Evolutionary conservation across 2,888 invertebrate genomes (phyloP), one percentile per base, ranked within the genome.

Genomic region (Drosophila mimica): DNA sequence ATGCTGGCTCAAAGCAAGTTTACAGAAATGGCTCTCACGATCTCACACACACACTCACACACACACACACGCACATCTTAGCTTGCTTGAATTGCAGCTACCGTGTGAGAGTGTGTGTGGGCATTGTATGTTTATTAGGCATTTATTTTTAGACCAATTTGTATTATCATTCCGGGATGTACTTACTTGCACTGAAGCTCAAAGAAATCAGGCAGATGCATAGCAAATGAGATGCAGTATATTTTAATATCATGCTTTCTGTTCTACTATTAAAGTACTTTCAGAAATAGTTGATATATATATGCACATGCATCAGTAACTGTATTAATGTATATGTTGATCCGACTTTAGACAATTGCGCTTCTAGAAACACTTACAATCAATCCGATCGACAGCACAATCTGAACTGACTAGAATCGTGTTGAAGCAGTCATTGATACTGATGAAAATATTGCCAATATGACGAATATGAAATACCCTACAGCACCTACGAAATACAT

Each of bases 141-240:
- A 61, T 48, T 43, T 67, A 59, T 70, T 54, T 58, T 53, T 25
- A 67, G 20, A 36, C 36, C 15, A 9, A 51, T 15, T 64, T 7
- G n/a, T 66, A 74, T 79, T 77, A 71, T 63, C 57, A 62, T 43
- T 73, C 25, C 64, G 59, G 46, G 75, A 70, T 77, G 81, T 76
- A 88, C 87, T 87, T 74, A 87, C 87, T 78, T 72, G 76, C 56
- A 49, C 33, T 52, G 28, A 74, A 36, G 49, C 49, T 59, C 20
- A 72, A 31, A 5, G 51, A 48, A 54, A 79, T n/a, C 34, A 61
- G 33, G 31, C 51, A 67, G 17, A 72, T 49, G 43, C 48, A 53
- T 43, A 83, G 20, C 2, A 74, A 34, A 33, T 38, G 28, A 30
- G 70, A 62, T 48, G 36, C 15, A 20, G 52, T 52, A 31, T 36